Evolutionary conservation across 2,113 vertebrate species (phyloP).

Genomic region (Hucho hucho): DNA sequence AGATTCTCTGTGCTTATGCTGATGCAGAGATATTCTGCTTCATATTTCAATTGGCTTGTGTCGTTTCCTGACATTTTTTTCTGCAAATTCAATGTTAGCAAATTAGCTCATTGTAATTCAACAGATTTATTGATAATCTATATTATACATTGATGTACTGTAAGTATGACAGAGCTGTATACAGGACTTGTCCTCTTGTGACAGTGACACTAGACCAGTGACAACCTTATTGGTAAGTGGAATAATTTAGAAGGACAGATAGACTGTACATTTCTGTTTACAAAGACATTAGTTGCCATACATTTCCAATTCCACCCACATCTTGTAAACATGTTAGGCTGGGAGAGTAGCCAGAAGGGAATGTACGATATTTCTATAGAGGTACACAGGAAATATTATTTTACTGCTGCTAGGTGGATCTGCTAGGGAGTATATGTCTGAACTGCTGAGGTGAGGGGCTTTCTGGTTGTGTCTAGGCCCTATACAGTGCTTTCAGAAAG

Average conservation of each 20-base stretch:
- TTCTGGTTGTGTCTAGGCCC: too few relatives aligned
- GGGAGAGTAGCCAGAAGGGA: not conserved
- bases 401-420: not conserved
- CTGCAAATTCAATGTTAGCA: not conserved
- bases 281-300: not conserved
- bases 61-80: not conserved
- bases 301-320: not conserved
- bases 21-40: not conserved
- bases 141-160: not conserved
- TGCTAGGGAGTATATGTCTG: not conserved
- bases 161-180: not conserved
- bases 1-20: not conserved
- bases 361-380: not conserved
- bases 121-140: not conserved
- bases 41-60: not conserved
- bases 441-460: not conserved
- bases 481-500: too few relatives aligned
- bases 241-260: not conserved
- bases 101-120: not conserved
- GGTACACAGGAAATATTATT: conserved; percentile 1
- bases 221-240: not conserved
- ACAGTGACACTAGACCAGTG: not conserved
- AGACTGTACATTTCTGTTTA: not conserved
- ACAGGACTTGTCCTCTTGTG: not conserved
- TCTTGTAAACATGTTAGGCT: not conserved